phyloP scores from a whole-genome alignment of 2,113 vertebrate species.

The Felis chaus region DNA sequence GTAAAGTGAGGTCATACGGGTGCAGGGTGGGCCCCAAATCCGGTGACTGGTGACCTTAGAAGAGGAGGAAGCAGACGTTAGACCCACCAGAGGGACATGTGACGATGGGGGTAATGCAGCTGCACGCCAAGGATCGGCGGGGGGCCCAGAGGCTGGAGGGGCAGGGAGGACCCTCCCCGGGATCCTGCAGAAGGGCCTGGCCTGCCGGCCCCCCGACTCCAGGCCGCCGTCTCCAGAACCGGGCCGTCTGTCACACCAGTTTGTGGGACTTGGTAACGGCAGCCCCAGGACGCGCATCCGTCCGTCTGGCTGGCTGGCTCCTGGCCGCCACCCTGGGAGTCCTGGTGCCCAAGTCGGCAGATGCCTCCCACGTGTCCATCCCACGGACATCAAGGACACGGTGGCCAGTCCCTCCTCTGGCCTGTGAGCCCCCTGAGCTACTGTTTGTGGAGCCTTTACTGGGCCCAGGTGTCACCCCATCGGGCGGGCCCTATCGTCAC shows the following conservation, averaged over 20 bases:
- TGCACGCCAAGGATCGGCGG: not conserved
- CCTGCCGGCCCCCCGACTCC: not conserved
- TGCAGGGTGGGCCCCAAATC: not conserved
- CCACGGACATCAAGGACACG: accelerated
- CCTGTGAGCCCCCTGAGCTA: accelerated
- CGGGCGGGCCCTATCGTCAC: accelerated
- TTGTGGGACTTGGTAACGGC: accelerated
- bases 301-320: accelerated
- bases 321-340: not conserved
- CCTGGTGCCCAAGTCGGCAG: not conserved
- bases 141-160: not conserved
- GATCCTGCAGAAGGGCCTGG: not conserved
- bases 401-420: not conserved
- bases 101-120: accelerated
- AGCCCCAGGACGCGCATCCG: not conserved
- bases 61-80: not conserved
- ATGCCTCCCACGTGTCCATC: accelerated
- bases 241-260: accelerated
- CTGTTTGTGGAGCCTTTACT: accelerated
- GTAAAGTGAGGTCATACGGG: accelerated
- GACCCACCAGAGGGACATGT: not conserved
- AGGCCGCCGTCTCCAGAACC: not conserved
- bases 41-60: not conserved
- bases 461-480: accelerated
- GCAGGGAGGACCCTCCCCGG: not conserved